phyloP scores from a whole-genome alignment of 2,797 vertebrate genomes.

The Mormyrus hasselquistii region DNA sequence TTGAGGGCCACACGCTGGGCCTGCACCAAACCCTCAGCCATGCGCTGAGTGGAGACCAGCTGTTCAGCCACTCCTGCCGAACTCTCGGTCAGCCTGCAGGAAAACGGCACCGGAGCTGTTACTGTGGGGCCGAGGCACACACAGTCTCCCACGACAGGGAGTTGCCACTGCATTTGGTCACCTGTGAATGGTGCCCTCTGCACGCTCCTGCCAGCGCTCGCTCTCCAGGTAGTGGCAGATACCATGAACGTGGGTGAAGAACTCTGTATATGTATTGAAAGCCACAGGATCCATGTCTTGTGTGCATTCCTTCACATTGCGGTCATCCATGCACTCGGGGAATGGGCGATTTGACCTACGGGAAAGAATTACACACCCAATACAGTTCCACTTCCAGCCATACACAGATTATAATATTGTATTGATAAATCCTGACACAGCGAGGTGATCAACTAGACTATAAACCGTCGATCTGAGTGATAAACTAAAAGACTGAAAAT shows the following conservation, averaged over 20 bases:
- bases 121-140: background rate
- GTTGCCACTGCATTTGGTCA: constrained; percentile 13
- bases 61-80: constrained; percentile 66
- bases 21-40: constrained; percentile 59
- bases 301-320: constrained; percentile 63
- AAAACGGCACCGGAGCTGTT: background rate
- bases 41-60: constrained; percentile 57
- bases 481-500: background rate
- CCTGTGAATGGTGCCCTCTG: constrained; percentile 61
- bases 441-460: background rate
- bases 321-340: constrained; percentile 59
- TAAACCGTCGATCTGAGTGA: background rate
- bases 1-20: constrained; percentile 59
- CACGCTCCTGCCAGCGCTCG: constrained; percentile 64
- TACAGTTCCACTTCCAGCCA: background rate
- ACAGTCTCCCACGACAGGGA: background rate
- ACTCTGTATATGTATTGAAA: constrained; percentile 71
- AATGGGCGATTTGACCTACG: constrained; percentile 62
- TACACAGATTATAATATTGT: background rate
- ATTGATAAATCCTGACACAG: background rate
- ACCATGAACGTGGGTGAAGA: constrained; percentile 73
- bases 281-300: constrained; percentile 65
- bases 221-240: constrained; percentile 75
- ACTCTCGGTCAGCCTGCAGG: constrained; percentile 59
- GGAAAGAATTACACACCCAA: background rate